A percentile compares a stretch with the other conserved stretches of the same genome.
Conservation (phyloP, 2,888 invertebrate genomes). For the Caenorhabditis sinica region DNA sequence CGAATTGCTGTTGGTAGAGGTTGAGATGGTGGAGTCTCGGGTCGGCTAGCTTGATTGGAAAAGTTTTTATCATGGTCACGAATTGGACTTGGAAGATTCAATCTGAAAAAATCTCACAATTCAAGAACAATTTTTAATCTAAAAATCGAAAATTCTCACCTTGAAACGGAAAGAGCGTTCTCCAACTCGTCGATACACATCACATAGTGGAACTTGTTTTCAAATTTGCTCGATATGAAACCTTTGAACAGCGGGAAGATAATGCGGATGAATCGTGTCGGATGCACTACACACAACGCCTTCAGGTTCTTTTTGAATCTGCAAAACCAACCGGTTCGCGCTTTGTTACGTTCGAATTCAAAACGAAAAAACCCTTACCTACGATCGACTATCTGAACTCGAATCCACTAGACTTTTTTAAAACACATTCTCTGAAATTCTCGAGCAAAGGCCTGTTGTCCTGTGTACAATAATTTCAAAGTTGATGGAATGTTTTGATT, state of each 20-base stretch:
- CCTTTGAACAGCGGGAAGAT: slow-evolving; percentile 97
- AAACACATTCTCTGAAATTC: too few species aligned
- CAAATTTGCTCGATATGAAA: slow-evolving; percentile 98
- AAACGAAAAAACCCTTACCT: slow-evolving; percentile 86
- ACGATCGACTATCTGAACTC: slow-evolving; percentile 92
- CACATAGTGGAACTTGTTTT: slow-evolving; percentile 96
- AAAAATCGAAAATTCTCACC: slow-evolving; percentile 57
- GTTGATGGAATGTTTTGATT: too few species aligned
- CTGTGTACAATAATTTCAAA: too few species aligned
- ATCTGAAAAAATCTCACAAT: slow-evolving; percentile 49
- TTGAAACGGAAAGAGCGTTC: slow-evolving; percentile 88
- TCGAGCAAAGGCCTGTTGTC: too few species aligned
- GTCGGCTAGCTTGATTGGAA: slow-evolving; percentile 42
- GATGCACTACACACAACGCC: slow-evolving; percentile 97
- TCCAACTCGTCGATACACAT: slow-evolving; percentile 93
- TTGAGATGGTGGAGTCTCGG: slow-evolving; percentile 77
- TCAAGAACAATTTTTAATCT: neutral
- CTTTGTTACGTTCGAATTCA: neutral
- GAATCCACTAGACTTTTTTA: too few species aligned
- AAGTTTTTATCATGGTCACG: slow-evolving; percentile 3
- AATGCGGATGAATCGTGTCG: slow-evolving; percentile 96
- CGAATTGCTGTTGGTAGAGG: slow-evolving; percentile 92
- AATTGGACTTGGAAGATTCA: slow-evolving; percentile 50
- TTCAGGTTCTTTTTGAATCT: slow-evolving; percentile 98
- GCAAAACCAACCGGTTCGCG: slow-evolving; percentile 54